These are phyloP conservation scores for Tipula lateralis DNA, from an alignment of 2,888 invertebrate species.

Conservation along the genomic window DNA sequence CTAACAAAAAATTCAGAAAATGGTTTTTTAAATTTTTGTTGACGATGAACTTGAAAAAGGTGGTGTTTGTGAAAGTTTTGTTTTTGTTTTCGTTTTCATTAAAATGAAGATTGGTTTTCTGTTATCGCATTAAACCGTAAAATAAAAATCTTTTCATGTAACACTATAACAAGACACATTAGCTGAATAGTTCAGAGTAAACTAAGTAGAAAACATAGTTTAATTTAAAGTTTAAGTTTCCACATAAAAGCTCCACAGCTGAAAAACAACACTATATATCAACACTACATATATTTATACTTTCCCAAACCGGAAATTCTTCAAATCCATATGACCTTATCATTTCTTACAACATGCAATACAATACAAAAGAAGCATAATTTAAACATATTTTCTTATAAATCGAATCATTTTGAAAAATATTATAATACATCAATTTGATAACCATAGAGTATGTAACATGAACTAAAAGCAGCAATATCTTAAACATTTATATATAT, in stretches of 20 bases:
- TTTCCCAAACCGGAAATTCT: neutral
- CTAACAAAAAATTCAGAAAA: neutral
- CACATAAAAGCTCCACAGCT: no score
- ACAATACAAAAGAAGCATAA: neutral
- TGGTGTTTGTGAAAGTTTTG: neutral
- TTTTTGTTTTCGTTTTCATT: neutral
- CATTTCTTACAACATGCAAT: neutral
- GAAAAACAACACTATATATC: no score
- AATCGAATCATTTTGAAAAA: neutral
- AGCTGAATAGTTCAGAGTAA: neutral
- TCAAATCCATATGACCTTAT: neutral
- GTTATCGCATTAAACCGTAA: neutral
- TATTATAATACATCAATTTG: neutral
- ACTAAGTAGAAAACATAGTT: neutral
- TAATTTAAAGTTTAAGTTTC: no score
- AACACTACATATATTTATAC: no score
- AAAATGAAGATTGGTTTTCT: neutral
- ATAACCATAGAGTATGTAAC: neutral
- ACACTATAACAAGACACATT: no score
- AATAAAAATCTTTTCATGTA: neutral
- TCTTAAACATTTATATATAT: neutral
- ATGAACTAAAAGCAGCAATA: neutral
- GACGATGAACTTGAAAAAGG: neutral
- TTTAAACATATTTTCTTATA: neutral
- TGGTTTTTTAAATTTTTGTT: neutral